These are phyloP conservation scores for Trachops cirrhosus DNA, from an alignment of 2,797 vertebrate species.

Conservation along the genomic window DNA sequence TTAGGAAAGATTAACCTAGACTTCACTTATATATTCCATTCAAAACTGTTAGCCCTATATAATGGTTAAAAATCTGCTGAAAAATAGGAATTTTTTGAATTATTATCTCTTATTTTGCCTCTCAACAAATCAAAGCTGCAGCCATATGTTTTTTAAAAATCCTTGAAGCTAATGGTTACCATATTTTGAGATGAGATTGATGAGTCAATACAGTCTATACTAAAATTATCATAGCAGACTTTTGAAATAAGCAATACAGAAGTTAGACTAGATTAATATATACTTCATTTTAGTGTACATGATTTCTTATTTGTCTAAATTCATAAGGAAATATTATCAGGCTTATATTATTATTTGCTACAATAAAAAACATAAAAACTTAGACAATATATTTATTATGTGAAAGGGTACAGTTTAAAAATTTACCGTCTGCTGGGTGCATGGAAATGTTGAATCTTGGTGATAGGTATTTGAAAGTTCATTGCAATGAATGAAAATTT, in stretches of 20 bases:
- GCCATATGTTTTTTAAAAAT: neutral
- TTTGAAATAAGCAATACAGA: neutral
- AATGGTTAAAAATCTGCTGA: neutral
- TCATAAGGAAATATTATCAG: neutral
- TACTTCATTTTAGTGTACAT: neutral
- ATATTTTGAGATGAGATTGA: neutral
- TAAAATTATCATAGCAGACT: neutral
- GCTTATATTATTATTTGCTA: conserved; percentile 3
- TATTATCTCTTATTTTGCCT: neutral
- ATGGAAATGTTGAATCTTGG: neutral
- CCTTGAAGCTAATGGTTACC: neutral
- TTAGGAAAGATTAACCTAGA: conserved; percentile 19
- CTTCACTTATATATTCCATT: neutral
- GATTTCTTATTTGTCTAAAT: conserved; percentile 24
- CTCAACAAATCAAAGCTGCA: neutral
- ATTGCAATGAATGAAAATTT: neutral
- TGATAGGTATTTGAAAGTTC: neutral
- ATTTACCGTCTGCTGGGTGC: neutral
- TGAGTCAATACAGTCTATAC: neutral
- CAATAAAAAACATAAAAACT: conserved; percentile 25
- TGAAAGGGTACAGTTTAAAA: conserved; percentile 6
- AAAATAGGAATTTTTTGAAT: neutral
- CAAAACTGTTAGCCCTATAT: neutral
- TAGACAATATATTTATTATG: neutral
- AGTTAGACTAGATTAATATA: neutral